Conservation (phyloP, 2,797 vertebrate genomes). For the Salmo trutta region DNA sequence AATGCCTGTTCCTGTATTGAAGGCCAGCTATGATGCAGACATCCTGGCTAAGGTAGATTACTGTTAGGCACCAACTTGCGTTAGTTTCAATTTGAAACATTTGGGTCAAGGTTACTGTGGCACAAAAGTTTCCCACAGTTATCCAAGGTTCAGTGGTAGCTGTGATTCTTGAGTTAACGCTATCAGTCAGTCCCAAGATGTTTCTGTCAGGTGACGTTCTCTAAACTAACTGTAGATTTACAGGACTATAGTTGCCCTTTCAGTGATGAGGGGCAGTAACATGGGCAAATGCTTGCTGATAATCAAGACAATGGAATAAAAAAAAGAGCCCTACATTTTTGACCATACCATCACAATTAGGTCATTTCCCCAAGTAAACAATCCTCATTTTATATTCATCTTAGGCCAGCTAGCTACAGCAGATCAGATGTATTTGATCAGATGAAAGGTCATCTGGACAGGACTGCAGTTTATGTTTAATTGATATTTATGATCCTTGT, state of each 20-base stretch:
- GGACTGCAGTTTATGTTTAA: background rate
- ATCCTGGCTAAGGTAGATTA: slow-evolving; percentile 25
- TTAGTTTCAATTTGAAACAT: slow-evolving; percentile 9
- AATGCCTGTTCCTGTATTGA: slow-evolving; percentile 49
- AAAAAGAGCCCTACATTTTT: background rate
- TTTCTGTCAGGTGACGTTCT: background rate
- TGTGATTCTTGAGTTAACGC: background rate
- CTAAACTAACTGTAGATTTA: background rate
- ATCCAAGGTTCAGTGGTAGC: background rate
- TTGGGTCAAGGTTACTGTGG: slow-evolving; percentile 18
- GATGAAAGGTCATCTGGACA: too few relatives aligned
- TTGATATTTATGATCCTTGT: slow-evolving; percentile 18
- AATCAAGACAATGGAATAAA: background rate
- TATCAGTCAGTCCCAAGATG: slow-evolving; percentile 16
- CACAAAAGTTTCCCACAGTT: slow-evolving; percentile 14
- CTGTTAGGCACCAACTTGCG: slow-evolving; percentile 7
- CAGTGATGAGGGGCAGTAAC: background rate
- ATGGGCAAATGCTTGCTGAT: background rate
- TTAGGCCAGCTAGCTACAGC: too few relatives aligned
- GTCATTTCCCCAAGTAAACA: background rate
- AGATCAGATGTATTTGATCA: too few relatives aligned
- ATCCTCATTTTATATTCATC: too few relatives aligned
- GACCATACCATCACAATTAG: background rate
- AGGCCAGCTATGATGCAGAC: slow-evolving; percentile 4
- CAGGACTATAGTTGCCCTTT: background rate